Percentiles rank a stretch among this genome's conserved stretches.
These are phyloP conservation scores for Glaucopsyche alexis DNA, from an alignment of 2,888 invertebrate species.

Conservation along the genomic window DNA sequence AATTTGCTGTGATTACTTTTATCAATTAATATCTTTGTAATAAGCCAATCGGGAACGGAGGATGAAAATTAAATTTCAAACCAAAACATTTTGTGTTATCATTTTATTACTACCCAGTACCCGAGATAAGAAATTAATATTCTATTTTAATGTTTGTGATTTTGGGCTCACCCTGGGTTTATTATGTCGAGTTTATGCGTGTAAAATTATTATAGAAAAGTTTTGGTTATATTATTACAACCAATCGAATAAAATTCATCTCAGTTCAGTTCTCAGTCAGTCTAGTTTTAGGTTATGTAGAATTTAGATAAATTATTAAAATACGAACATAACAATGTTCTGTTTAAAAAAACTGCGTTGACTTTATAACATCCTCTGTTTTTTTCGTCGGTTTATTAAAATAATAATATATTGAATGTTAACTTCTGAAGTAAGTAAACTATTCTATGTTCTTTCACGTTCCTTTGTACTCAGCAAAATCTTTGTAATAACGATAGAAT, in stretches of 20 bases:
- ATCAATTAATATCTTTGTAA: conserved; percentile 19
- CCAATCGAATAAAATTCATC: neutral
- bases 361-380: no score
- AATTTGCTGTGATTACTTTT: conserved; percentile 2
- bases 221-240: neutral
- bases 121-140: neutral
- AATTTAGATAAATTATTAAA: neutral
- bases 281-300: no score
- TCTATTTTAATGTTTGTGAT: conserved; percentile 7
- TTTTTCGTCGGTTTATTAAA: no score
- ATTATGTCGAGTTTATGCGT: neutral
- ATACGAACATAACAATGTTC: no score
- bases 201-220: neutral
- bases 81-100: conserved; percentile 16
- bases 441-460: no score
- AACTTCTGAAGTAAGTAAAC: no score
- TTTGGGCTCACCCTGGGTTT: conserved; percentile 3
- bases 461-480: conserved; percentile 1
- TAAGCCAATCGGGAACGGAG: neutral
- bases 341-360: no score
- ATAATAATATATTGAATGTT: no score
- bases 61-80: neutral
- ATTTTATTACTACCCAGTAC: neutral
- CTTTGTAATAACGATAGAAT: neutral
- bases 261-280: no score